Base-by-base conservation (phyloP, 2,888 invertebrate genomes). In the Graphium colonna region DNA sequence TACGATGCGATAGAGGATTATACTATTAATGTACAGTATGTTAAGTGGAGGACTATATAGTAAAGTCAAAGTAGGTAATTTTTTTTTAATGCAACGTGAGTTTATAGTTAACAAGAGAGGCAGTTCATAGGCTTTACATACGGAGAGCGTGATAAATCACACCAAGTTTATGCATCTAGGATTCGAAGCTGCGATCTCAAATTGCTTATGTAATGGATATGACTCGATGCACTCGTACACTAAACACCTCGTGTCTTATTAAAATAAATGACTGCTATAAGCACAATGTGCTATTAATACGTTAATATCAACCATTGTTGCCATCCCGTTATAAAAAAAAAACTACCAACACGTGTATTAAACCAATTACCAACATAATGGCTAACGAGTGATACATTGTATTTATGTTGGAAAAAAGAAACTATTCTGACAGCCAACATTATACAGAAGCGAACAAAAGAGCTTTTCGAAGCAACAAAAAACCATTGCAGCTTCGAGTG, bases 1-100 rank as follows among this genome's bases (percentile, higher is more conserved):
- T 75, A 71, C 70, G 69, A 71, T 66, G 75, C 80, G 81, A 80
- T 81, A 67, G 76, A 77, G 71, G 74, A 75, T 80, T 75, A 79
- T 72, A 3, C 3, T 21, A 21, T 21, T 3, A 21, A 21, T 21
- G 21, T 21, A 5, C 21, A 21, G 21, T 5, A 5, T 21, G 21
- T 5, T 21, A 3, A 21, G 21, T n/a, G n/a, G n/a, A n/a, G n/a
- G n/a, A n/a, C n/a, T n/a, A n/a, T n/a, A n/a, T n/a, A n/a, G n/a
- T n/a, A n/a, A n/a, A n/a, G n/a, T n/a, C n/a, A n/a, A n/a, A n/a
- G n/a, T n/a, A n/a, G n/a, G n/a, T n/a, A n/a, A n/a, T n/a, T 21
- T 5, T 21, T 2, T 21, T 21, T 21, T 5, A 21, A 21, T 21
- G 21, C 2, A 21, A 21, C 3, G 21, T 21, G 21, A 3, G 21